Conservation (phyloP, 2,888 invertebrate genomes). For the Empis livida region DNA sequence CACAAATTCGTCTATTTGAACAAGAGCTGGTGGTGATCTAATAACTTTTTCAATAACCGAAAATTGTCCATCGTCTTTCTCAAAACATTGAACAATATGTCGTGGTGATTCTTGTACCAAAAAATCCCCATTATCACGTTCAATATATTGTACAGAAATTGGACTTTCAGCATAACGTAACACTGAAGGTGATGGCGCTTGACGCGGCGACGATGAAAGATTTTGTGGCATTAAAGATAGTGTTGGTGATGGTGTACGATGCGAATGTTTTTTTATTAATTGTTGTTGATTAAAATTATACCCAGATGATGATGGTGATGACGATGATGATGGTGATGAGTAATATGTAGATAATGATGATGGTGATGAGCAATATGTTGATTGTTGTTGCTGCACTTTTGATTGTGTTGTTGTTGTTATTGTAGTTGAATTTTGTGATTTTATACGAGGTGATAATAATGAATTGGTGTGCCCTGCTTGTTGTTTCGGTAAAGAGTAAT, state of each 20-base stretch:
- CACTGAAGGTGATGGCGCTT: constrained; percentile 25
- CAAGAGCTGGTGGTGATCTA: constrained; percentile 32
- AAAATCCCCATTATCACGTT: constrained; percentile 35
- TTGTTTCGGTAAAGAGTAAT: background rate
- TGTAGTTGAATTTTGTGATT: too few species aligned
- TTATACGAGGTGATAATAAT: too few species aligned
- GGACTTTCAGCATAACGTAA: constrained; percentile 31
- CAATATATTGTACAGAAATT: constrained; percentile 31
- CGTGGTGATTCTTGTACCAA: constrained; percentile 35
- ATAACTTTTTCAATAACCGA: constrained; percentile 36
- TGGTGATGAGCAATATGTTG: constrained; percentile 2
- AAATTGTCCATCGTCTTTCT: constrained; percentile 34
- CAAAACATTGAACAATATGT: constrained; percentile 34
- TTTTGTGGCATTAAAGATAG: constrained; percentile 4
- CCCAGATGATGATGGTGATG: constrained; percentile 7
- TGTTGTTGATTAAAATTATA: too few species aligned
- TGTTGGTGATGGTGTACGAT: background rate
- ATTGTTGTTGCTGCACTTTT: constrained; percentile 8
- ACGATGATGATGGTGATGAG: constrained; percentile 6
- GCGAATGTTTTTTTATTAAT: too few species aligned
- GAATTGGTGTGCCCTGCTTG: too few species aligned
- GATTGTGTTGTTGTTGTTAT: constrained; percentile 5
- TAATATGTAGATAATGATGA: constrained; percentile 1
- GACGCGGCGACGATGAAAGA: constrained; percentile 5
- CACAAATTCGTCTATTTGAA: constrained; percentile 28